These are phyloP conservation scores for Drosophila watanabei DNA, from an alignment of 1,140 invertebrate genomes.

Conservation along the genomic window DNA sequence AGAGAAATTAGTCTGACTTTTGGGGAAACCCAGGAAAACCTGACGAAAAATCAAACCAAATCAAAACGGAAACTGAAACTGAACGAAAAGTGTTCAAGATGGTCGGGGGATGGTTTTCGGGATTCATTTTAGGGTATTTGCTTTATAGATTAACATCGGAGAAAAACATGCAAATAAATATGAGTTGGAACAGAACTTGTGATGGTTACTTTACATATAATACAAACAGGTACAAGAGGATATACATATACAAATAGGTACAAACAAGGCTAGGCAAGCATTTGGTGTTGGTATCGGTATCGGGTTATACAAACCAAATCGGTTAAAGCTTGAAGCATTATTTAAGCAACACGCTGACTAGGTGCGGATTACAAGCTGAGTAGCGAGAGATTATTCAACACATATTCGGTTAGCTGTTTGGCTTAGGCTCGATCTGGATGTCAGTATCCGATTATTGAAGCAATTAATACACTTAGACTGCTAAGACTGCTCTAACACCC, in stretches of 20 bases:
- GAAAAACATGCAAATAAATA: constrained; percentile 66
- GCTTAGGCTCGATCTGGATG: constrained; percentile 35
- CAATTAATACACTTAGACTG: constrained; percentile 46
- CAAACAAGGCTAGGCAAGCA: constrained; percentile 54
- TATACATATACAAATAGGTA: constrained; percentile 16
- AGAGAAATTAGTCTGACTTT: constrained; percentile 48
- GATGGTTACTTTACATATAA: constrained; percentile 41
- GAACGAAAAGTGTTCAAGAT: constrained; percentile 57
- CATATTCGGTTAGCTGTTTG: constrained; percentile 27
- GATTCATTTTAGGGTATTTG: constrained; percentile 36
- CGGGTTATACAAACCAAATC: constrained; percentile 51
- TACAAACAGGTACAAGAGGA: constrained; percentile 39
- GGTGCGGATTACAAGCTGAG: constrained; percentile 53
- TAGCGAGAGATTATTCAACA: constrained; percentile 39
- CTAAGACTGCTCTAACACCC: constrained; percentile 56
- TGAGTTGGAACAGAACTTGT: constrained; percentile 58
- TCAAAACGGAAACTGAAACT: constrained; percentile 32
- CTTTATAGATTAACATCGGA: constrained; percentile 35
- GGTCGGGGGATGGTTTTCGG: constrained; percentile 56
- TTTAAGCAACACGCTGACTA: constrained; percentile 49
- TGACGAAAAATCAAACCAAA: constrained; percentile 30
- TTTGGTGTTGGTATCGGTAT: constrained; percentile 20
- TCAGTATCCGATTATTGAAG: constrained; percentile 50
- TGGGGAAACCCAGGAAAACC: constrained; percentile 48
- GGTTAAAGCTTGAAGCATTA: constrained; percentile 57